Evolutionary conservation across 2,888 invertebrate genomes (phyloP), one percentile per base, ranked within the genome.

Genomic region (Ypsolopha scabrella): DNA sequence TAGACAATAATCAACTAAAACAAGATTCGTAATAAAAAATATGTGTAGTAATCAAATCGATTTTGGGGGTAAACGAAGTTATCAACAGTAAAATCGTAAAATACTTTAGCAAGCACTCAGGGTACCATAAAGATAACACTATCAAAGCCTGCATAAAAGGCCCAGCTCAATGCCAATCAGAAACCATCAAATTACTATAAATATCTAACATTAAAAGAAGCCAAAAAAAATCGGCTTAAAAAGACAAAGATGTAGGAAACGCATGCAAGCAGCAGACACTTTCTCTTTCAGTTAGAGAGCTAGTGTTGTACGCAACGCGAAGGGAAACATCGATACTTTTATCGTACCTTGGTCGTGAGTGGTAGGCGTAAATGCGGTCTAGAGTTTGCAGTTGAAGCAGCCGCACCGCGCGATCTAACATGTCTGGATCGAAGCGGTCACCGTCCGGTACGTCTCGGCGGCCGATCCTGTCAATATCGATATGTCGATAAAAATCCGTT

Each of bases 311-410:
- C 33, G 34, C 10, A 48, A 11, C 35, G 38, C 44, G 46, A 43
- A 44, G 14, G 50, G 38, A 44, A 51, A 51, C 49, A 47, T 53
- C 47, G 33, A 50, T 39, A 38, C 51, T 53, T 51, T 52, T 53
- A 62, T 80, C 83, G 82, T 87, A 88, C 88, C 88, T 88, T 80
- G 88, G 88, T 77, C 88, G 83, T 64, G 83, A 81, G 80, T 88
- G 87, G 79, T 85, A 87, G 78, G 88, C 81, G 82, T 88, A 88
- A 75, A 85, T 76, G 79, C 86, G 85, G 82, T 88, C 88, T 71
- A 88, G 80, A 65, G 83, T 83, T 76, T 88, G 87, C 67, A 88
- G 83, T 70, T 87, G 87, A 54, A 88, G 85, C 60, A 88, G 85
- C 71, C 87, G 79, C 70, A 88, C 77, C 58, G 88, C 88, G 61